Conservation (phyloP, 2,113 vertebrate species). For the Bettongia penicillata region DNA sequence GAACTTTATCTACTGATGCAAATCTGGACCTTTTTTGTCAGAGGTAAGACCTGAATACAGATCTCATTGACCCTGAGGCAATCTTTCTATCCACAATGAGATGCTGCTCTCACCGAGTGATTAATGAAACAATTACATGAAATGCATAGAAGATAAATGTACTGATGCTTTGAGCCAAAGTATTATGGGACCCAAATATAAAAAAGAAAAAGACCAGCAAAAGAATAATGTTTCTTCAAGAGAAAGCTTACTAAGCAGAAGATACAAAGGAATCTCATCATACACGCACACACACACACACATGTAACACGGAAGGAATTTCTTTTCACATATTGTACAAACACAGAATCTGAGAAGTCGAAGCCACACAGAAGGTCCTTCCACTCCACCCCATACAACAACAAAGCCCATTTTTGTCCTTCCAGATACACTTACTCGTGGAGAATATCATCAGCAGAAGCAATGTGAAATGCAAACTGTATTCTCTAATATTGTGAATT, state of each 20-base stretch:
- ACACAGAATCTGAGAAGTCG: background rate
- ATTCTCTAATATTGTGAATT: slow-evolving; percentile 49
- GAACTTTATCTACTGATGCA: background rate
- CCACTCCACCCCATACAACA: background rate
- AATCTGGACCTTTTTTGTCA: background rate
- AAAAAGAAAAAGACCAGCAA: background rate
- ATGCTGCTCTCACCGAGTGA: background rate
- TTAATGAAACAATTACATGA: background rate
- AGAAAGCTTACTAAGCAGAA: background rate
- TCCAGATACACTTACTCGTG: background rate
- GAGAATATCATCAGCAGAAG: slow-evolving; percentile 11
- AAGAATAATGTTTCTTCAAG: background rate
- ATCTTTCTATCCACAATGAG: background rate
- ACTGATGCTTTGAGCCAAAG: background rate
- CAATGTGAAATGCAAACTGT: slow-evolving; percentile 20
- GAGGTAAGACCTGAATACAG: background rate
- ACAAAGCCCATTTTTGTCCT: slow-evolving; percentile 3
- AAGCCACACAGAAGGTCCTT: background rate
- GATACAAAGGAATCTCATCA: background rate
- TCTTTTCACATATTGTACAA: background rate
- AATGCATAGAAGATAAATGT: background rate
- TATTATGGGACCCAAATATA: background rate
- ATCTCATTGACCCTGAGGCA: background rate
- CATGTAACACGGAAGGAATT: background rate
- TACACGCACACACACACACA: background rate